Conservation (phyloP, 2,113 vertebrate species). For the Elephantulus edwardii region DNA sequence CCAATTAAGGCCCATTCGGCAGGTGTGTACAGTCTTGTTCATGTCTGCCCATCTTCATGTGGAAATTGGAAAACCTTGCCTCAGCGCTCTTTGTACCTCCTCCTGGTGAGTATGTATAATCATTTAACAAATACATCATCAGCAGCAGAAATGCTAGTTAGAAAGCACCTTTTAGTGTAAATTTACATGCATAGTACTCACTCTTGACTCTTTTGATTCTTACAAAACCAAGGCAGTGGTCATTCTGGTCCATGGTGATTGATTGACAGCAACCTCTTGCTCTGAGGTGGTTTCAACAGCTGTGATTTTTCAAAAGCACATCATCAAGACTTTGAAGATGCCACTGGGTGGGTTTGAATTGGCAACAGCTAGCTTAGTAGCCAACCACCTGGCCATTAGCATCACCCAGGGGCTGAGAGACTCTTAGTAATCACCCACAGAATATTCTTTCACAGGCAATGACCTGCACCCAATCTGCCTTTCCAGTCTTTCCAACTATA, state of each 20-base stretch:
- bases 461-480: background rate
- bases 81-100: background rate
- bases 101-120: accelerated
- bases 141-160: background rate
- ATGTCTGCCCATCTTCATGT: background rate
- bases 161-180: background rate
- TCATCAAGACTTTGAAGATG: background rate
- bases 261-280: background rate
- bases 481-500: background rate
- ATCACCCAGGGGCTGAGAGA: background rate
- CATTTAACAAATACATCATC: background rate
- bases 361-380: background rate
- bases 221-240: background rate
- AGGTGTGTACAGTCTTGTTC: background rate
- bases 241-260: background rate
- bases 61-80: background rate
- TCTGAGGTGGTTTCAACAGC: background rate
- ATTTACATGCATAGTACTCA: background rate
- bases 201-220: background rate
- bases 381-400: background rate
- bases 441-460: background rate
- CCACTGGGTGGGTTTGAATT: background rate
- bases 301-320: background rate
- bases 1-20: background rate
- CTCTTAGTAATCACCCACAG: background rate